Evolutionary conservation across 1,140 invertebrate genomes (phyloP), one percentile per base, ranked within the genome.

Genomic region (Rhagoletis pomonella): DNA sequence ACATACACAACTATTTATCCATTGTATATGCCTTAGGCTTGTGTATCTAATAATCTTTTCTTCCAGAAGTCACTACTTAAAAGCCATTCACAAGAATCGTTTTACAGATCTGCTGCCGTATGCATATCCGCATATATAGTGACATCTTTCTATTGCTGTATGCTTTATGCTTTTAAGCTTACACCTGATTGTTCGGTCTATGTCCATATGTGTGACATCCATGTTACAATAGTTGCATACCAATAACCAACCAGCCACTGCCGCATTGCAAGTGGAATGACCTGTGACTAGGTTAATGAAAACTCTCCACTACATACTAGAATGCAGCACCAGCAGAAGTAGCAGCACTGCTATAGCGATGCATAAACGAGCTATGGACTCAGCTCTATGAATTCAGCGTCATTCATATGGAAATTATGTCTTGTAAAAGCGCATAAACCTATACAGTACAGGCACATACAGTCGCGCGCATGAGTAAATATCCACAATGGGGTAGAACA

Each of bases 271-370:
- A 86, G 85, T 86, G 85, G 85, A 86, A 86, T 86, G 85, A 86
- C 85, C 85, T 86, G 85, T 62, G 85, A 86, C 85, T 86, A 86
- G 85, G 85, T 86, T 86, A 86, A 86, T 86, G 85, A 86, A 86
- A 86, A 85, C 81, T 85, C 58, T 59, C 50, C 81, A 60, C 29
- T 12, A 67, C 12, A 10, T 12, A 42, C 19, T 10, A 14, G 29
- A 29, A 29, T 29, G 65, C 29, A 39, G 14, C 65, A 67, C 10
- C 42, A 73, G 42, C 67, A 47, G 42, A 14, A 44, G n/a, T 29
- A 67, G 67, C 67, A 73, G 42, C 67, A 73, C 42, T 17, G 67
- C 42, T 4, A 17, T 14, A 73, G 39, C 44, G 67, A 73, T 73
- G 42, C 67, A 73, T 42, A 73, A 12, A 73, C 14, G 10, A 47